Percentiles rank a stretch among this genome's conserved stretches.
These are phyloP conservation scores for Andricus curvator DNA, from an alignment of 2,888 invertebrate genomes.

Conservation along the genomic window DNA sequence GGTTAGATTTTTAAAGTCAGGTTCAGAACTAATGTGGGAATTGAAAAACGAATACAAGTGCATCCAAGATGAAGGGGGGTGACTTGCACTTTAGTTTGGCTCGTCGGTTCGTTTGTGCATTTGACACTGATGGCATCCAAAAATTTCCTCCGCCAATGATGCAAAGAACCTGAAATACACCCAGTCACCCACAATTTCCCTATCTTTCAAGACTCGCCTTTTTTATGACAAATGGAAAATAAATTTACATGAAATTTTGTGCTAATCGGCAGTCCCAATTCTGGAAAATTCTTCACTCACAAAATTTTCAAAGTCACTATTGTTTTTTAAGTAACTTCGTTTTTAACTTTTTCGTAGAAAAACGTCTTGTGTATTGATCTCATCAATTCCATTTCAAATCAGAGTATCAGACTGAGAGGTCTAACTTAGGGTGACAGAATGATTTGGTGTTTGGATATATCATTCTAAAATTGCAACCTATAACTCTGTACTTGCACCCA, in stretches of 20 bases:
- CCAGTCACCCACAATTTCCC: constrained; percentile 23
- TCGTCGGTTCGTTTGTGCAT: constrained; percentile 17
- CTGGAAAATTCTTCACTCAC: not conserved
- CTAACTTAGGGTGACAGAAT: no score
- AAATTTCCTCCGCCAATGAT: constrained; percentile 8
- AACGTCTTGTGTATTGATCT: not conserved
- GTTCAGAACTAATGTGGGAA: constrained; percentile 14
- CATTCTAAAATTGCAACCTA: no score
- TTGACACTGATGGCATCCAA: not conserved
- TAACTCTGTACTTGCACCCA: no score
- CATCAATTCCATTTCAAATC: no score
- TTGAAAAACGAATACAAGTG: constrained; percentile 35
- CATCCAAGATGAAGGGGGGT: constrained; percentile 23
- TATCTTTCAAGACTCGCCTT: not conserved
- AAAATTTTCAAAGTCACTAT: not conserved
- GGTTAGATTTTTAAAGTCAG: not conserved
- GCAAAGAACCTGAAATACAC: constrained; percentile 22
- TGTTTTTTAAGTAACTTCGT: not conserved
- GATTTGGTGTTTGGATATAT: no score
- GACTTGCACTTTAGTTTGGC: constrained; percentile 23
- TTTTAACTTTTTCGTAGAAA: not conserved
- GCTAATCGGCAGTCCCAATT: not conserved
- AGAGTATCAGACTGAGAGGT: no score
- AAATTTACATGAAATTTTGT: constrained; percentile 10
- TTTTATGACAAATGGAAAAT: constrained; percentile 13